These are phyloP conservation scores for Xyrauchen texanus DNA, from an alignment of 2,113 vertebrate genomes.

Conservation along the genomic window DNA sequence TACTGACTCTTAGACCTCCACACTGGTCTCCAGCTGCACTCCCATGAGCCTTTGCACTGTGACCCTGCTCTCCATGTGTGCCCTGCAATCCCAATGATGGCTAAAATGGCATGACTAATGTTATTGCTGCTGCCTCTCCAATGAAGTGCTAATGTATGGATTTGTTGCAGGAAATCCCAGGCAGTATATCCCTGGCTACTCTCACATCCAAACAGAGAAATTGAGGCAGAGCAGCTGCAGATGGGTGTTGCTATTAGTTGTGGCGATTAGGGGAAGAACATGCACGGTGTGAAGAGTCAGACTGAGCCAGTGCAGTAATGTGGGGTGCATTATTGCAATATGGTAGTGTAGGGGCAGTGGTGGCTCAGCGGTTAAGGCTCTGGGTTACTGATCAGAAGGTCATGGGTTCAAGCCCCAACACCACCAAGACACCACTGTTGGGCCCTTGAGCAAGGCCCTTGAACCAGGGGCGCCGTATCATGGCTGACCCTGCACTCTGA, in stretches of 20 bases:
- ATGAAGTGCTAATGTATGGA: constrained; percentile 55
- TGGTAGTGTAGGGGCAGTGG: constrained; percentile 36
- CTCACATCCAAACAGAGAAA: constrained; percentile 42
- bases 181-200: constrained; percentile 45
- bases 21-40: constrained; percentile 72
- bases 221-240: constrained; percentile 49
- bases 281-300: constrained; percentile 30
- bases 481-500: too few species aligned
- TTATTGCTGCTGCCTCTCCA: constrained; percentile 38
- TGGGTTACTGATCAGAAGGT: too few species aligned
- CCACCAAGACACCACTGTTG: too few species aligned
- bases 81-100: constrained; percentile 34
- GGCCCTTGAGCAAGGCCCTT: too few species aligned
- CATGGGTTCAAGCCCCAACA: too few species aligned
- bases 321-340: constrained; percentile 4
- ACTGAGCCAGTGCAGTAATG: constrained; percentile 41
- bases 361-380: too few species aligned
- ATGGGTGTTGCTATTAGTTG: constrained; percentile 51
- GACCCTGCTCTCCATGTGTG: constrained; percentile 24
- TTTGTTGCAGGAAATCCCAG: constrained; percentile 55
- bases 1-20: constrained; percentile 64
- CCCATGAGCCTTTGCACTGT: constrained; percentile 68
- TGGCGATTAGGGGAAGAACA: neutral
- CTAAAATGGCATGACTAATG: constrained; percentile 54
- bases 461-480: too few species aligned